phyloP scores from a whole-genome alignment of 2,113 vertebrate species.

The Falcunculus frontatus region DNA sequence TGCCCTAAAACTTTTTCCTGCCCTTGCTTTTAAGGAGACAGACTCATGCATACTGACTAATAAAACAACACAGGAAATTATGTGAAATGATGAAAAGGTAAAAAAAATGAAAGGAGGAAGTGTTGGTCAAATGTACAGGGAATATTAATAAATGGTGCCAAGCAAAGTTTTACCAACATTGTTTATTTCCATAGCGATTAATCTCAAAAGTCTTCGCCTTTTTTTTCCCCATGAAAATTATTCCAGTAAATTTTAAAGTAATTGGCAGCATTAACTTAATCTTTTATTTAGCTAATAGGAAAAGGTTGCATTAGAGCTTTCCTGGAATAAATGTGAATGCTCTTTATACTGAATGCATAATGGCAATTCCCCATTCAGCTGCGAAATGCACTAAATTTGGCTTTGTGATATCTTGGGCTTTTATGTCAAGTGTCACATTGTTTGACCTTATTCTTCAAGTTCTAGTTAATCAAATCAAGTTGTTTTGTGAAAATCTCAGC shows the following conservation, averaged over 20 bases:
- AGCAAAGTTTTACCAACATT: neutral
- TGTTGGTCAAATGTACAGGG: neutral
- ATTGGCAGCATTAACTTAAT: conserved; percentile 9
- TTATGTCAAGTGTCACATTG: neutral
- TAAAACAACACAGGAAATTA: neutral
- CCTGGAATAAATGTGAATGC: conserved; percentile 33
- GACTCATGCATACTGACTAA: neutral
- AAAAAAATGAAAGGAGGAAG: neutral
- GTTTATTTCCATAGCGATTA: neutral
- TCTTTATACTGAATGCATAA: neutral
- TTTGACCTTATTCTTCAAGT: conserved; percentile 12
- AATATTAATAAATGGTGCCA: neutral
- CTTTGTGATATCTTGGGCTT: neutral
- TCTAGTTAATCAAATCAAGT: neutral
- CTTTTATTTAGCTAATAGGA: conserved; percentile 35
- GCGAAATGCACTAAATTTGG: neutral
- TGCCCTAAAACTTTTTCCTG: neutral
- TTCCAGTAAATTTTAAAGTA: conserved; percentile 33
- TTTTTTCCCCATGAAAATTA: neutral
- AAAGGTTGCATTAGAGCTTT: conserved; percentile 27
- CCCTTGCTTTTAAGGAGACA: neutral
- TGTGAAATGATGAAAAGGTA: neutral
- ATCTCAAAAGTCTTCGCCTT: neutral
- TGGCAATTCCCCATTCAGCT: neutral
- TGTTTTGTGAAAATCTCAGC: neutral